A percentile compares a stretch with the other conserved stretches of the same genome.
Conservation (phyloP, 2,888 invertebrate genomes). For the Cheilosia impressa region DNA sequence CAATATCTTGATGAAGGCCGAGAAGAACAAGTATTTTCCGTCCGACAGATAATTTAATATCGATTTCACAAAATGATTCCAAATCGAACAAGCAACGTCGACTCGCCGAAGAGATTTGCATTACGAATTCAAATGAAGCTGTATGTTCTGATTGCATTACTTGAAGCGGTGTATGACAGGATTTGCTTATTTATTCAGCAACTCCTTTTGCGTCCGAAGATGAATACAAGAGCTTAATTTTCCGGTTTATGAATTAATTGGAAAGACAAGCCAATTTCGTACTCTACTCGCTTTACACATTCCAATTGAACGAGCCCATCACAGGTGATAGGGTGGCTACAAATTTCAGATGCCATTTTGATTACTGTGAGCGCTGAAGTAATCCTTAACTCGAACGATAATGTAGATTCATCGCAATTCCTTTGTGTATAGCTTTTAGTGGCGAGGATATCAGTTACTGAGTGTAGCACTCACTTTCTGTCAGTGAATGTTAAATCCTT, state of each 20-base stretch:
- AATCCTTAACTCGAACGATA: too few species aligned
- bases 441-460: neutral
- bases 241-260: neutral
- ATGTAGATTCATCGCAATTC: too few species aligned
- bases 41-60: constrained; percentile 4
- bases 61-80: constrained; percentile 23
- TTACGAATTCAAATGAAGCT: neutral
- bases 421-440: too few species aligned
- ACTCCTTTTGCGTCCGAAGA: neutral
- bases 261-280: neutral
- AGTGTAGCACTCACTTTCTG: neutral
- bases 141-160: neutral
- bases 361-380: too few species aligned
- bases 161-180: neutral
- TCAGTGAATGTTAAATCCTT: neutral
- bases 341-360: too few species aligned
- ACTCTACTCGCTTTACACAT: too few species aligned
- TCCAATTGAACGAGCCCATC: too few species aligned
- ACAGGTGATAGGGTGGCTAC: too few species aligned
- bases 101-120: neutral
- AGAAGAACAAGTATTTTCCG: neutral
- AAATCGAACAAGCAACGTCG: neutral
- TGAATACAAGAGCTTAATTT: neutral
- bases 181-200: neutral
- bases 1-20: neutral